Conservation (phyloP, 2,113 vertebrate genomes). For the Herpailurus yagouaroundi region DNA sequence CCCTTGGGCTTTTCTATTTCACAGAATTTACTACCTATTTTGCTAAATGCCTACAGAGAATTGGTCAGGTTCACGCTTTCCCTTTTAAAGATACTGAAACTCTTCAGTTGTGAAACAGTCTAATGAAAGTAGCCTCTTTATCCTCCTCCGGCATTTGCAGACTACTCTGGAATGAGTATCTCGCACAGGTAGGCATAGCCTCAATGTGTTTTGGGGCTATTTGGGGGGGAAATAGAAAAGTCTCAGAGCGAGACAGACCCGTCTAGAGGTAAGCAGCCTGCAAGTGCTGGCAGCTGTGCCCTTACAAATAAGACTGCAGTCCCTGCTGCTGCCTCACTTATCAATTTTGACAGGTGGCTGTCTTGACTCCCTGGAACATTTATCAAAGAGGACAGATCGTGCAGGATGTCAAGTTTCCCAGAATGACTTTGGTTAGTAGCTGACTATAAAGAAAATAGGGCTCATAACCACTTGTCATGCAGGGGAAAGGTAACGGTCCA, state of each 20-base stretch:
- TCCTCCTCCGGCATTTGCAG: background rate
- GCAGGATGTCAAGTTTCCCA: slow-evolving; percentile 78
- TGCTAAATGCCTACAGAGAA: slow-evolving; percentile 70
- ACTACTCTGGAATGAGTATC: slow-evolving; percentile 46
- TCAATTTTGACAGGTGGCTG: slow-evolving; percentile 85
- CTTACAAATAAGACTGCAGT: slow-evolving; percentile 82
- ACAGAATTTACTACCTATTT: slow-evolving; percentile 70
- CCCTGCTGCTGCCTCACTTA: slow-evolving; percentile 80
- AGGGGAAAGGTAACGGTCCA: slow-evolving; percentile 69
- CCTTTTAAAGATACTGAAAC: slow-evolving; percentile 55
- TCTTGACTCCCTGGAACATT: slow-evolving; percentile 81
- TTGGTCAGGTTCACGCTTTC: slow-evolving; percentile 57
- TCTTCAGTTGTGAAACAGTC: slow-evolving; percentile 61
- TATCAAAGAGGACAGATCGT: slow-evolving; percentile 80
- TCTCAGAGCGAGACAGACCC: slow-evolving; percentile 78
- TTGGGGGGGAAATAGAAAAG: slow-evolving; percentile 80
- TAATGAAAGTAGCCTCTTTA: slow-evolving; percentile 50
- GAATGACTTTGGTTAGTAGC: slow-evolving; percentile 81
- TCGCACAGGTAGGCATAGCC: slow-evolving; percentile 2
- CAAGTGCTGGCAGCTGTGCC: slow-evolving; percentile 74
- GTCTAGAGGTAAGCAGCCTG: slow-evolving; percentile 77
- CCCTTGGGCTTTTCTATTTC: slow-evolving; percentile 55
- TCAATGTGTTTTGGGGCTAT: slow-evolving; percentile 59
- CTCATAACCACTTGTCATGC: slow-evolving; percentile 78
- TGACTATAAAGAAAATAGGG: slow-evolving; percentile 72